phyloP scores from a whole-genome alignment of 2,888 invertebrate genomes.

The Diplolepis rosae region DNA sequence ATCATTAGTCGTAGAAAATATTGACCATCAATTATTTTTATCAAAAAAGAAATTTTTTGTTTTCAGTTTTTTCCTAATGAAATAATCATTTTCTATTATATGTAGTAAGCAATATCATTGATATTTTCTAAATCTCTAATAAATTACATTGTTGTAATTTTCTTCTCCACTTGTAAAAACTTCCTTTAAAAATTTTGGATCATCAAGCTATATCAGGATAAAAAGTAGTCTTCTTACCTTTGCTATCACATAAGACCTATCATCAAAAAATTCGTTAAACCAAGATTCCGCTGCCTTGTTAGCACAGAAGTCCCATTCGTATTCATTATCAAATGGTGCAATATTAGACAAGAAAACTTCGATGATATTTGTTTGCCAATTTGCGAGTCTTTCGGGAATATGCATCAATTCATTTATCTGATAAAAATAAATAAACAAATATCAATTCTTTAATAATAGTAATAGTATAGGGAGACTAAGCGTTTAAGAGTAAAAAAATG shows the following conservation, averaged over 20 bases:
- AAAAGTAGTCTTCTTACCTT: too few relatives aligned
- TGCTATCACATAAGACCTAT: constrained; percentile 63
- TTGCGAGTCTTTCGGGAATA: constrained; percentile 71
- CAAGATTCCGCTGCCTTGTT: constrained; percentile 70
- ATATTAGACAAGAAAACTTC: constrained; percentile 76
- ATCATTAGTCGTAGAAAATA: too few relatives aligned
- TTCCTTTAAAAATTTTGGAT: too few relatives aligned
- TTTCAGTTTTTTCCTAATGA: too few relatives aligned
- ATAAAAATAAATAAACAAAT: constrained; percentile 22
- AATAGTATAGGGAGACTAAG: too few relatives aligned
- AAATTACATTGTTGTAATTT: constrained; percentile 53
- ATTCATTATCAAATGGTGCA: constrained; percentile 76
- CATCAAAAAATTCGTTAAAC: constrained; percentile 61
- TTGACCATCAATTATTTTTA: too few relatives aligned
- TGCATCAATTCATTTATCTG: constrained; percentile 67
- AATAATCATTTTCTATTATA: too few relatives aligned
- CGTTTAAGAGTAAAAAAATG: too few relatives aligned
- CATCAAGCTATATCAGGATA: too few relatives aligned
- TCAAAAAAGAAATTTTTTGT: too few relatives aligned
- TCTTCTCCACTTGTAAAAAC: too few relatives aligned
- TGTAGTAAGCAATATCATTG: too few relatives aligned
- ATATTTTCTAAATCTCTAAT: constrained; percentile 64
- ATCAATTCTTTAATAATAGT: neutral
- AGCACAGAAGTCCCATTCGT: constrained; percentile 75
- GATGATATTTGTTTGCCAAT: constrained; percentile 72